Base-by-base conservation (phyloP, 2,888 invertebrate genomes). In the Belgica antarctica region DNA sequence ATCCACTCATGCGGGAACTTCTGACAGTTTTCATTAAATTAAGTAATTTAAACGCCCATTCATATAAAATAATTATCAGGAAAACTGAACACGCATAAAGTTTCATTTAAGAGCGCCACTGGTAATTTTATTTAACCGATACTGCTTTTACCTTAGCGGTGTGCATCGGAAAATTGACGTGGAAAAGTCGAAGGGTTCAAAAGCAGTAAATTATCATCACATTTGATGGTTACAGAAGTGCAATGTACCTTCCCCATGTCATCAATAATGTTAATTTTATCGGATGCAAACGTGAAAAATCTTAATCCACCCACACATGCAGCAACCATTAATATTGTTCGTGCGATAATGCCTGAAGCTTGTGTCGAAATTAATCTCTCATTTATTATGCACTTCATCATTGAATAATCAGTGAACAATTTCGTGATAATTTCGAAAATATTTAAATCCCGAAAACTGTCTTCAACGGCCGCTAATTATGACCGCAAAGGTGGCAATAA, bases 301-400 rank as follows among this genome's bases (percentile, higher is more conserved):
- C n/a, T n/a, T n/a, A n/a, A n/a, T n/a, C n/a, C n/a, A n/a, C n/a
- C n/a, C n/a, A n/a, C n/a, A n/a, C n/a, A n/a, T 41, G 12, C 15
- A n/a, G n/a, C 41, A n/a, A 10, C 41, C 41, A 41, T 41, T 41
- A 41, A 41, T 41, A n/a, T 41, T 15, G 41, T n/a, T 41, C 15
- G 15, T 41, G 12, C n/a, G n/a, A 15, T 41, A 41, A 41, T 41
- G 12, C 15, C 41, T 41, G 41, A 41, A 41, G 41, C 3, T 10
- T 41, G 12, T 41, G 15, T 41, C 15, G 12, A 41, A 41, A 41
- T 41, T 41, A 41, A 41, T 3, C 41, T 41, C 41, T 41, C 41
- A 41, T 41, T 41, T 15, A 41, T 41, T 41, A 41, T 41, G 41
- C 41, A 41, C 41, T 41, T 41, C 12, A 41, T 41, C 41, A 41